Evolutionary conservation across 2,113 vertebrate species (phyloP), one percentile per base, ranked within the genome.

Genomic region (Perca flavescens): DNA sequence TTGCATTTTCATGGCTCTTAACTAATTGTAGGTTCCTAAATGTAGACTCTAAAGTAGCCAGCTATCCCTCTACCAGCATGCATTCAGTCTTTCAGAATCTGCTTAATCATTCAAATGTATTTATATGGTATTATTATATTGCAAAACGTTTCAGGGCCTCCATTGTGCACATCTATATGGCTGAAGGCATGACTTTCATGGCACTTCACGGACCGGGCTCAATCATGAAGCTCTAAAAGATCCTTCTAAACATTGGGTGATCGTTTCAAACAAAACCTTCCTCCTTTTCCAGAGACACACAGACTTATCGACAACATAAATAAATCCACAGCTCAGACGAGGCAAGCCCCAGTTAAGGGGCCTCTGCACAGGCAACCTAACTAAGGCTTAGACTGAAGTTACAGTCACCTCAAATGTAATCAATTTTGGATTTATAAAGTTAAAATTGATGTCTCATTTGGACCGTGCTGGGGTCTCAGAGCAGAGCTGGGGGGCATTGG

Each of bases 391-490:
- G 71, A 83, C 77, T 79, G 80, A 85, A 85, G 83, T 79, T 82
- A 80, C 40, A 76, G 67, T 77, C 65, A 72, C 64, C 89, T 92
- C 89, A 87, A 89, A 87, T 92, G 92, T 93, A 90, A 94, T 93
- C 82, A 88, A 74, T 93, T 93, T 90, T 82, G 82, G 83, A 92
- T 92, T 93, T 85, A 85, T 82, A 81, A 90, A 94, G 89, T 84
- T 77, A 83, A 92, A 93, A 93, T 90, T 89, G 90, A 90, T 80
- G 16, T 88, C 86, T 86, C 89, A 86, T 91, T 91, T 87, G 85
- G 89, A 82, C 78, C 16, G 46, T 12, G 19, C 34, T 54, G 40
- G 80, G 89, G 91, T 89, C 91, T 90, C 86, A 46, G 82, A 82
- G 84, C 89, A 84, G 71, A 85, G 81, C 88, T 15, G 25, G 75